Conservation (phyloP, 2,888 invertebrate species). For the Fragum fragum region DNA sequence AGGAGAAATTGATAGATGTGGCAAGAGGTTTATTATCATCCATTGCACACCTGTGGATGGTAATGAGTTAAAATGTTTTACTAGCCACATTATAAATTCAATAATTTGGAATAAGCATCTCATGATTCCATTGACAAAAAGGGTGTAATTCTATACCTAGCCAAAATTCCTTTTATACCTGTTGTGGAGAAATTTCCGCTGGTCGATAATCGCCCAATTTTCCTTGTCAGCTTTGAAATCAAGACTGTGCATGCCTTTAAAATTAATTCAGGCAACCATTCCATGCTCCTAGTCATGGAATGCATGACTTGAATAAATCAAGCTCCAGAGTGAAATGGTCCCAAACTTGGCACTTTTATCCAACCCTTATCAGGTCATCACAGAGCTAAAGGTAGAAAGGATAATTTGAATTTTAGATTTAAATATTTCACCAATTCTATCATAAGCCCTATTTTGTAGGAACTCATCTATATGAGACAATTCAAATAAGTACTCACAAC, state of each 20-base stretch:
- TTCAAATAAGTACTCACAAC: too few species aligned
- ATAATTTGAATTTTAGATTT: too few species aligned
- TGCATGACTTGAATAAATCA: slow-evolving; percentile 49
- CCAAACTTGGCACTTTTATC: slow-evolving; percentile 56
- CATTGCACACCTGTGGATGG: too few species aligned
- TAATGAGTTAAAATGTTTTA: background rate
- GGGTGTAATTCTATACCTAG: slow-evolving; percentile 32
- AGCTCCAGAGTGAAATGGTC: slow-evolving; percentile 41
- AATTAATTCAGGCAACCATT: slow-evolving; percentile 43
- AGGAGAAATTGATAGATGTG: too few species aligned
- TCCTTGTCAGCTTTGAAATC: slow-evolving; percentile 24
- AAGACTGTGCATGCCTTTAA: slow-evolving; percentile 23
- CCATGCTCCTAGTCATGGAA: slow-evolving; percentile 50
- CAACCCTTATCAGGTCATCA: slow-evolving; percentile 5
- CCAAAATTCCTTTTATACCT: slow-evolving; percentile 25
- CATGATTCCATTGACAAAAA: slow-evolving; percentile 13
- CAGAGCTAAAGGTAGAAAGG: too few species aligned
- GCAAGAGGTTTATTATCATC: too few species aligned
- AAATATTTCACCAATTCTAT: too few species aligned
- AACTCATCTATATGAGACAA: too few species aligned
- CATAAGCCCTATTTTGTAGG: too few species aligned
- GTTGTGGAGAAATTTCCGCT: slow-evolving; percentile 25
- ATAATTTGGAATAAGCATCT: slow-evolving; percentile 4
- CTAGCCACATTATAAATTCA: background rate
- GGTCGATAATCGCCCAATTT: slow-evolving; percentile 30